Evolutionary conservation across 2,888 invertebrate genomes (phyloP).

Genomic region (Ochropacha duplaris): DNA sequence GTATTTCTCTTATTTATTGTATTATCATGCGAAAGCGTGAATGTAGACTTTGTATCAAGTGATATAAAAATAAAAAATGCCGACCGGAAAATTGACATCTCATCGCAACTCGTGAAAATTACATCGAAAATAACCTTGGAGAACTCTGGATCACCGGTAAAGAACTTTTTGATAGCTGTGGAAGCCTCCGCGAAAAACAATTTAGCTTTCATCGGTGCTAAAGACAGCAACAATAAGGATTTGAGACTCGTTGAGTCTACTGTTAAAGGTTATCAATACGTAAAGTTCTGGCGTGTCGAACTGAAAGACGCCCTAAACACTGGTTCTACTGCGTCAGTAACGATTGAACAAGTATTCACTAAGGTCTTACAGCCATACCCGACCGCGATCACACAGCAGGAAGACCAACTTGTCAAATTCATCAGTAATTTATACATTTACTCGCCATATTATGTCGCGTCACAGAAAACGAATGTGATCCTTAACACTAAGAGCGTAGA

Average conservation of each 20-base stretch:
- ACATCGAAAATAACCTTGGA: conserved; percentile 90
- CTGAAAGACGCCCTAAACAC: conserved; percentile 84
- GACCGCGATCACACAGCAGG: conserved; percentile 93
- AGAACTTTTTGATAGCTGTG: conserved; percentile 87
- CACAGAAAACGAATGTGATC: conserved; percentile 92
- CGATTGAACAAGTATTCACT: conserved; percentile 89
- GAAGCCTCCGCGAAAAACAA: conserved; percentile 85
- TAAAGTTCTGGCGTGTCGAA: conserved; percentile 82
- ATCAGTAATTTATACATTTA: conserved; percentile 92
- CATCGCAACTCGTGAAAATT: conserved; percentile 94
- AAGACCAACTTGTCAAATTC: conserved; percentile 96
- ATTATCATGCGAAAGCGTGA: conserved; percentile 54
- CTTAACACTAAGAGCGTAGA: conserved; percentile 91
- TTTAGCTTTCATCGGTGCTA: conserved; percentile 89
- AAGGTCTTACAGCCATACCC: conserved; percentile 93
- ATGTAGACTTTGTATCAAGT: conserved; percentile 75
- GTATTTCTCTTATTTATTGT: conserved; percentile 58
- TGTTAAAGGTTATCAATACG: conserved; percentile 74
- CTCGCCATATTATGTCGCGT: conserved; percentile 90
- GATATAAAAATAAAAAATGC: conserved; percentile 89
- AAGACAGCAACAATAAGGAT: conserved; percentile 84
- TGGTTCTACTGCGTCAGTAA: conserved; percentile 82
- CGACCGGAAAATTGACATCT: conserved; percentile 92
- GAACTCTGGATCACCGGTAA: conserved; percentile 89
- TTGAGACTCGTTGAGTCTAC: conserved; percentile 78